These are phyloP conservation scores for Clarias laeviceps DNA, from an alignment of 2,797 vertebrate species.

Conservation along the genomic window DNA sequence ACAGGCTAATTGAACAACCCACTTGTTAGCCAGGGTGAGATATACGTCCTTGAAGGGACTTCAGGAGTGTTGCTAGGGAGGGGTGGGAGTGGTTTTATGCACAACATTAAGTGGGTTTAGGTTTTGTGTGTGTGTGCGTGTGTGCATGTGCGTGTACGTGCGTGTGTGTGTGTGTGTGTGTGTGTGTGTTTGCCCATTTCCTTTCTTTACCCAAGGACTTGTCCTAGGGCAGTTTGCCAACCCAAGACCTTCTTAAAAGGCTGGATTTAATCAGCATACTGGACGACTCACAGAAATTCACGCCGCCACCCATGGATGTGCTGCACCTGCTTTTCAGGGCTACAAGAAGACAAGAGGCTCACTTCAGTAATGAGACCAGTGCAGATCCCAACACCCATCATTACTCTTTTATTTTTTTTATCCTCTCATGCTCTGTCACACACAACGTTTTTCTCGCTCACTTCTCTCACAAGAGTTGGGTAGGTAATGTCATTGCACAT, in stretches of 20 bases:
- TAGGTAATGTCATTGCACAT: slow-evolving; percentile 16
- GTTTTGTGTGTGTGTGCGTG: slow-evolving; percentile 40
- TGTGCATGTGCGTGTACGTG: background rate
- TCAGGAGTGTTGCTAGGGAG: slow-evolving; percentile 59
- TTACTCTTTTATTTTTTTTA: slow-evolving; percentile 34
- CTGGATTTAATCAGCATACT: slow-evolving; percentile 57
- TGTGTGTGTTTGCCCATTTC: slow-evolving; percentile 50
- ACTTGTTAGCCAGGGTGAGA: slow-evolving; percentile 68
- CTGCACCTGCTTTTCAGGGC: slow-evolving; percentile 70
- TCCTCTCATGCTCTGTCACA: slow-evolving; percentile 31
- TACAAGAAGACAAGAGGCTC: slow-evolving; percentile 61
- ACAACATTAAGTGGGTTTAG: slow-evolving; percentile 67
- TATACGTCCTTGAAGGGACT: slow-evolving; percentile 72
- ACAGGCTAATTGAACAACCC: slow-evolving; percentile 67
- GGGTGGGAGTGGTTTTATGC: slow-evolving; percentile 37
- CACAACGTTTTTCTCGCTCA: background rate
- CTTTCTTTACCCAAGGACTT: slow-evolving; percentile 65
- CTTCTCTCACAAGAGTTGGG: background rate
- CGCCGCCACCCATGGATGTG: slow-evolving; percentile 39
- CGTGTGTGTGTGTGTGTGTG: slow-evolving; percentile 40
- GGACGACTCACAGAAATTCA: slow-evolving; percentile 34
- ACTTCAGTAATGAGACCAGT: slow-evolving; percentile 67
- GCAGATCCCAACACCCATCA: slow-evolving; percentile 60
- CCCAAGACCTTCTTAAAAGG: slow-evolving; percentile 47
- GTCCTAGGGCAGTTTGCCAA: slow-evolving; percentile 56